phyloP scores from a whole-genome alignment of 2,888 invertebrate genomes.

The Nomada hirtipes region DNA sequence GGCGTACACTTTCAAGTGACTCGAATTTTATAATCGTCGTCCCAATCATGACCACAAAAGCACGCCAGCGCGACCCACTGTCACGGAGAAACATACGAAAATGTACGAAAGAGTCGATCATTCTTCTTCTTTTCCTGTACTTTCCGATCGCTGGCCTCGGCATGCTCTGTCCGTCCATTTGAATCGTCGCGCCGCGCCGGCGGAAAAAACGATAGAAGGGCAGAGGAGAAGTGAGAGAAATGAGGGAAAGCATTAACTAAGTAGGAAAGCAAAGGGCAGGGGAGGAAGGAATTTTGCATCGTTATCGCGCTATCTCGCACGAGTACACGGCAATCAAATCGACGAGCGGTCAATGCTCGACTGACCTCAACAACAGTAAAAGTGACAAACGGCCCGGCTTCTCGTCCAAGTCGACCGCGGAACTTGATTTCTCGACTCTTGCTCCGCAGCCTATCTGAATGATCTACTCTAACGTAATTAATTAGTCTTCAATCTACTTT shows the following conservation, averaged over 20 bases:
- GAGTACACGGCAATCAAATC: slow-evolving; percentile 62
- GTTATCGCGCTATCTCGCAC: slow-evolving; percentile 19
- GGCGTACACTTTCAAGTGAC: slow-evolving; percentile 57
- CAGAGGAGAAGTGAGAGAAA: not conserved
- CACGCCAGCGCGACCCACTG: not conserved
- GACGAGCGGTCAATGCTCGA: slow-evolving; percentile 82
- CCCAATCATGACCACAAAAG: too few species aligned
- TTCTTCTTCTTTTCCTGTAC: too few species aligned
- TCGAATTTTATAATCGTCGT: slow-evolving; percentile 74
- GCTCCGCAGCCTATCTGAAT: slow-evolving; percentile 35
- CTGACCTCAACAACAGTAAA: slow-evolving; percentile 82
- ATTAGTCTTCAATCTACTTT: slow-evolving; percentile 35
- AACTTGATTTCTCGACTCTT: slow-evolving; percentile 65
- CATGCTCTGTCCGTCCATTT: slow-evolving; percentile 55
- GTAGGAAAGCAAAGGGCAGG: not conserved
- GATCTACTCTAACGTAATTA: slow-evolving; percentile 13
- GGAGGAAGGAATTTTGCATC: slow-evolving; percentile 1
- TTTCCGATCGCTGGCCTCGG: not conserved
- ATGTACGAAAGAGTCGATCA: too few species aligned
- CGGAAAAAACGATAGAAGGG: not conserved
- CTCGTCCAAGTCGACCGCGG: slow-evolving; percentile 62
- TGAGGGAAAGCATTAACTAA: not conserved
- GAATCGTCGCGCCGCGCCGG: not conserved
- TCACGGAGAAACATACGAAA: not conserved
- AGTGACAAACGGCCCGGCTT: slow-evolving; percentile 76